Base-by-base conservation (phyloP, 2,113 vertebrate genomes). In the Prolemur simus region DNA sequence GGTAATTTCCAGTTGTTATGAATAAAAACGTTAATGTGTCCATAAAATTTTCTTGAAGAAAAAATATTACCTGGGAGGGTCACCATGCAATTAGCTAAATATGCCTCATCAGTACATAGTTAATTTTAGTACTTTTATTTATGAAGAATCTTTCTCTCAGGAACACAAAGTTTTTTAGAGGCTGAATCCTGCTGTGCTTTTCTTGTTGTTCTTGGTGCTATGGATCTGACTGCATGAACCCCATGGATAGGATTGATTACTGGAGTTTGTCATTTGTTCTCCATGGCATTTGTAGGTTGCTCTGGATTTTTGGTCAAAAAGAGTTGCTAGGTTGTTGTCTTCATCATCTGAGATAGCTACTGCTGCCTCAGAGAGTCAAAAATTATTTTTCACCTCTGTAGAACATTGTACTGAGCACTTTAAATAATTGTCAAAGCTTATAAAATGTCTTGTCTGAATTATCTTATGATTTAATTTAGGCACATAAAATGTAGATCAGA, bases 61-160 rank as follows among this genome's bases (percentile, higher is more conserved):
- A 86, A 94, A 89, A 69, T 77, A 76, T 87, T 87, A 86, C 68
- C 63, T 69, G 27, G 5, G 60, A 91, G 63, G 74, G 63, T 91
- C 93, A 97, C 32, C 92, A 82, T 91, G 25, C 56, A 96, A 86
- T 97, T 87, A 97, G 82, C 39, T 96, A 91, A 95, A 95, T 80
- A 84, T 73, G 39, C 45, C 37, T 89, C 69, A 52, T 94, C 71
- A 74, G 81, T 94, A 92, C 47, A 89, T 42, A 83, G 74, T 96
- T 96, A 91, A 94, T 69, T 94, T 94, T 91, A 83, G 18, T 85
- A 60, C 3, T 84, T 93, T 86, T 93, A 83, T 89, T 89, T 94
- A 87, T 95, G 58, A 96, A 89, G 37, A 84, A 54, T 93, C 54
- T 76, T 89, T 97, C 49, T 88, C 58, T 78, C 34, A 91, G 27